Conservation (phyloP, 2,888 invertebrate species). For the Blastobasis lacticolella region DNA sequence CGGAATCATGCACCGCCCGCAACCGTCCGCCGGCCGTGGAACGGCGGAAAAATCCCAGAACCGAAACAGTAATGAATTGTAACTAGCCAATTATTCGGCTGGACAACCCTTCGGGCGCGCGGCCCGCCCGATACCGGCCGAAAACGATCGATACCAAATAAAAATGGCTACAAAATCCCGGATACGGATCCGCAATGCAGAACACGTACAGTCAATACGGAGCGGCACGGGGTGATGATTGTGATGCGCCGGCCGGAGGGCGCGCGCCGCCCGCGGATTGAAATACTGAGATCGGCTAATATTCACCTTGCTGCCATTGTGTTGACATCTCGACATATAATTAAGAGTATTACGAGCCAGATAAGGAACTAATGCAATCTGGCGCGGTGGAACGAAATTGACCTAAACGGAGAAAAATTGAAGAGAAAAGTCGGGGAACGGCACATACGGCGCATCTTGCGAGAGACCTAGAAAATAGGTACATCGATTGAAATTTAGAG, state of each 20-base stretch:
- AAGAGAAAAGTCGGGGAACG: too few species aligned
- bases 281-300: too few species aligned
- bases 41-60: conserved; percentile 36
- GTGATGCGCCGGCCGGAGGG: conserved; percentile 59
- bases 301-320: too few species aligned
- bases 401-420: too few species aligned
- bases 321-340: too few species aligned
- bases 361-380: too few species aligned
- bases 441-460: too few species aligned
- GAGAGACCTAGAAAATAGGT: too few species aligned
- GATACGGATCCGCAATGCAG: conserved; percentile 56
- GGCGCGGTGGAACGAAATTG: too few species aligned
- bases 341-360: too few species aligned
- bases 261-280: background rate
- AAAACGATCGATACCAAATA: conserved; percentile 58
- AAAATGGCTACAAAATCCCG: conserved; percentile 66
- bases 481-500: too few species aligned
- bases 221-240: conserved; percentile 63
- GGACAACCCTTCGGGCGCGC: conserved; percentile 59
- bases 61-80: conserved; percentile 62
- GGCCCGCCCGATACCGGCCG: conserved; percentile 30
- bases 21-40: background rate
- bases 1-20: too few species aligned
- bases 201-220: conserved; percentile 70
- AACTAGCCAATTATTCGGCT: conserved; percentile 67